Base-by-base conservation (phyloP, 2,797 vertebrate species). In the Distichodus sexfasciatus region DNA sequence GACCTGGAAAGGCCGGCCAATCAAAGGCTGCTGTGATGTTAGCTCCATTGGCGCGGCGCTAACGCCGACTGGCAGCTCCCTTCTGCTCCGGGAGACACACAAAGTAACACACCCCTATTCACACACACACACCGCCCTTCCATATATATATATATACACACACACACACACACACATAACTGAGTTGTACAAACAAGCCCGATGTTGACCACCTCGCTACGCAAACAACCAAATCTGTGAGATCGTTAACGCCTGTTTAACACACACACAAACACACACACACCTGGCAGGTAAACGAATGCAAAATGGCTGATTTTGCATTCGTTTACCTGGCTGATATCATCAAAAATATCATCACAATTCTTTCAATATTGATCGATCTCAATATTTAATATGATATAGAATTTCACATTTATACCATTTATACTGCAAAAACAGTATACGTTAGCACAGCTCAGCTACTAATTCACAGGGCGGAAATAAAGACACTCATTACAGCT, bases 1-100 rank as follows among this genome's bases (percentile, higher is more conserved):
- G 92, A 95, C 92, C 94, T 91, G 86, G 91, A 94, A 94, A 91
- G 90, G 90, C 87, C 87, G 87, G 86, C 81, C 85, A 87, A 93
- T 87, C 88, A 91, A 87, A 86, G 89, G 81, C 86, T 75, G 62
- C 71, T 81, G 51, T 84, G 91, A 90, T 89, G 85, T 75, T 15
- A 86, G 77, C 88, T 90, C 87, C 83, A 81, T 84, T n/a, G 84
- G 86, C 86, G 76, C 83, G 84, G 90, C 61, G 82, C 85, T 92
- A 94, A 94, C 86, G 68, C 80, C 86, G 90, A 81, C 79, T 89
- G 91, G 89, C 93, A 92, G 89, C 77, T 88, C 81, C 77, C 55
- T 79, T 82, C 80, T 82, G 76, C 84, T 86, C 78, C 40, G 80
- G 83, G 85, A 86, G 68, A 66, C 55, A 47, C 43, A 41, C 40